Base-by-base conservation (phyloP, 2,113 vertebrate species). In the Rattus rattus region DNA sequence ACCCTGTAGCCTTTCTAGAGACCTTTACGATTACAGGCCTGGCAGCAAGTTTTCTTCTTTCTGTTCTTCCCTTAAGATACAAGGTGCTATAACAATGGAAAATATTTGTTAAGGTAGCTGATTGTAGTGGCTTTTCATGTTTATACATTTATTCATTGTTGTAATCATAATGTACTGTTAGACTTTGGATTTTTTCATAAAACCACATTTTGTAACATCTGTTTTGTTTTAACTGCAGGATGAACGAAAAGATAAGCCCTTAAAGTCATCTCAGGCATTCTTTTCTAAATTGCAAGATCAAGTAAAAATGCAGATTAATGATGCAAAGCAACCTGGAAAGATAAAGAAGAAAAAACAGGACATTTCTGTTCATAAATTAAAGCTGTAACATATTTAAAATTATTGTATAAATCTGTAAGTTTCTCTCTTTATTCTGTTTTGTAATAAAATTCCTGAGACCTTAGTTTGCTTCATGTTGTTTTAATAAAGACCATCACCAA, bases 271-370 rank as follows among this genome's bases (percentile, higher is more conserved):
- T 85, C 99, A 99, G 81, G 99, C 99, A 0, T 99, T 99, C 99
- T 99, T 99, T 98, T 99, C 99, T 85, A 99, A 99, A 92, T 98
- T 99, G 77, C 99, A 99, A 98, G 99, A 99, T 98, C 99, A 99
- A 98, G 99, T 99, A 3, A 99, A 99, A 98, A 99, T 99, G 98
- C 99, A 99, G 98, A 99, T 99, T 97, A 99, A 98, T 98, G 98
- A 99, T 56, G 98, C 98, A 33, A 99, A 98, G 92, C 98, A 98
- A 91, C 94, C 96, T 86, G 97, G 98, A 65, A 98, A 99, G 98
- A 99, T 99, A 97, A 98, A 99, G 94, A 98, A 99, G 98, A 98
- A 99, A 93, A 98, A 96, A 39, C 99, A 98, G 93, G 96, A 98
- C 14, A 26, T 99, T 59, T 99, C 99, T 97, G 99, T 97, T 97